phyloP scores from a whole-genome alignment of 2,797 vertebrate genomes.

The Jordanella pulchra region DNA sequence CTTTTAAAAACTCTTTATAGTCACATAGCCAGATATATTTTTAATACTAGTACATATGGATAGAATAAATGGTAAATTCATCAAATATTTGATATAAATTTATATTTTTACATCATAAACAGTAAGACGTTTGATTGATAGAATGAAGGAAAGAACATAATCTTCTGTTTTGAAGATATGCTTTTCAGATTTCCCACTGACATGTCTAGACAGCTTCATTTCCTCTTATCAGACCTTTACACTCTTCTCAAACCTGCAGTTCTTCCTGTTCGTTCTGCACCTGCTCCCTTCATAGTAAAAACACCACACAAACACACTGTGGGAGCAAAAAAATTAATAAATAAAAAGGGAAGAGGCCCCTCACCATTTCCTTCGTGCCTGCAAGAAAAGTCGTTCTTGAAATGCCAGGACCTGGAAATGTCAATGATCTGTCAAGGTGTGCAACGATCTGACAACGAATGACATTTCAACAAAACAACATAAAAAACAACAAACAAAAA shows the following conservation, averaged over 20 bases:
- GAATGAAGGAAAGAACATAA: not conserved
- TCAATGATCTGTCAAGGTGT: conserved; percentile 6
- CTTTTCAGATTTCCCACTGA: conserved; percentile 1
- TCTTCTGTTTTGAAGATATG: not conserved
- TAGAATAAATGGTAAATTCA: too few species aligned
- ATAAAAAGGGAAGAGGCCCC: conserved; percentile 28
- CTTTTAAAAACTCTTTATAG: not conserved
- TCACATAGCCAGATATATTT: too few species aligned
- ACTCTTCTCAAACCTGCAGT: not conserved
- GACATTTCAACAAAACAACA: conserved; percentile 28
- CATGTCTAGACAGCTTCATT: conserved; percentile 37
- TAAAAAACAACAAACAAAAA: conserved; percentile 3
- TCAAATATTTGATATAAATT: too few species aligned
- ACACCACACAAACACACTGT: not conserved
- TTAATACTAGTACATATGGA: not conserved
- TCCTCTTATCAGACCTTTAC: conserved; percentile 42
- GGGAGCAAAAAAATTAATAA: conserved; percentile 3
- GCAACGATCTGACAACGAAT: not conserved
- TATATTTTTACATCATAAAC: too few species aligned
- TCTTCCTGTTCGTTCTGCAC: conserved; percentile 31
- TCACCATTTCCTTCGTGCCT: conserved; percentile 18
- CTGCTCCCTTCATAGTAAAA: conserved; percentile 31
- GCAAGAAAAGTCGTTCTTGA: conserved; percentile 37
- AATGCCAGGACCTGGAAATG: conserved; percentile 35
- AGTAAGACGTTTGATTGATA: not conserved